Percentiles rank a stretch among this genome's conserved stretches.
Evolutionary conservation across 2,113 vertebrate genomes (phyloP).

Genomic region (Actenoides hombroni): DNA sequence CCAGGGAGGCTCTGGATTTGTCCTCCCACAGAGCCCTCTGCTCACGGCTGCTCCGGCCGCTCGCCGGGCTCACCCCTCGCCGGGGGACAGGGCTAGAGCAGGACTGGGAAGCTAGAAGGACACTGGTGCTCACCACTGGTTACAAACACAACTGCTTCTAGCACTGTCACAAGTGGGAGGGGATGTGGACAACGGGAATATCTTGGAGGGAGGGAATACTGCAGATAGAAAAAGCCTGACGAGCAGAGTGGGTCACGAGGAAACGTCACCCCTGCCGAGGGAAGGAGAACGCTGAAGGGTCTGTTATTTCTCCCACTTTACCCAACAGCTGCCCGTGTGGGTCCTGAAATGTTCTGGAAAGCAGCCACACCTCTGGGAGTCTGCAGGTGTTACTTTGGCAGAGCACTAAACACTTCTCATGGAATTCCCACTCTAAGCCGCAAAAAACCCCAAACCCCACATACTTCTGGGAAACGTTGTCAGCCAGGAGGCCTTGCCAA

Average conservation of each 20-base stretch:
- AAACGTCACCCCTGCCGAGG: neutral
- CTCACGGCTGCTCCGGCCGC: neutral
- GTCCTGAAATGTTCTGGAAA: neutral
- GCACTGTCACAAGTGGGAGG: neutral
- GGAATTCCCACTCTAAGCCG: neutral
- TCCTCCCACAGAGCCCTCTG: neutral
- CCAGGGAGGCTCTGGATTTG: neutral
- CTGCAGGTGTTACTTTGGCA: neutral
- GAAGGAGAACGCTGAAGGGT: neutral
- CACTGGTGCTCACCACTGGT: accelerated
- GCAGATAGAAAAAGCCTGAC: neutral
- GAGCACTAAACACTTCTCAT: neutral
- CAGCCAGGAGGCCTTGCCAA: neutral
- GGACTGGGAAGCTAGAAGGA: neutral
- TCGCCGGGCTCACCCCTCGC: accelerated
- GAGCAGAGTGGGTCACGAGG: neutral
- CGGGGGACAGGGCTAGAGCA: neutral
- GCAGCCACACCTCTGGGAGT: neutral
- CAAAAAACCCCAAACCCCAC: neutral
- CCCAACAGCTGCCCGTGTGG: neutral
- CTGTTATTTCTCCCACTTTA: neutral
- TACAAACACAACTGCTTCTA: neutral
- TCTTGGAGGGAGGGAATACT: neutral
- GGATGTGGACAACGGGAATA: neutral
- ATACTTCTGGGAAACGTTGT: neutral